These are phyloP conservation scores for Bradypus variegatus DNA, from an alignment of 2,797 vertebrate genomes.

Conservation along the genomic window DNA sequence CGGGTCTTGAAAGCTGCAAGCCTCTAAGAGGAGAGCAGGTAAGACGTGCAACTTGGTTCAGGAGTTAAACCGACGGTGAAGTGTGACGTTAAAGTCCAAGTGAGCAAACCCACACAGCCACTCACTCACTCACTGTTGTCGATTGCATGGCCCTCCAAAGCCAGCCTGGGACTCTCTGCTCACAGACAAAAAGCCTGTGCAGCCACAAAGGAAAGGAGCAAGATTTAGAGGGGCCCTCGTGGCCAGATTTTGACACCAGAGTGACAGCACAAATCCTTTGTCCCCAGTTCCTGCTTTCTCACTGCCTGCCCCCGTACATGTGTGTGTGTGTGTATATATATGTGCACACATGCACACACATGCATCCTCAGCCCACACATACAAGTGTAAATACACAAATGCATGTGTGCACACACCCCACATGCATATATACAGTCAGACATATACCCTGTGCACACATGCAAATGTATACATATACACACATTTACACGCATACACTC, in stretches of 20 bases:
- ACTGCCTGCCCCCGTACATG: neutral
- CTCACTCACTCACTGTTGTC: fast-evolving
- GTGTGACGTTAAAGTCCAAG: neutral
- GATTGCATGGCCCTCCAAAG: fast-evolving
- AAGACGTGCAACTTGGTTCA: fast-evolving
- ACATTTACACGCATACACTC: no score
- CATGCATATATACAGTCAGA: neutral
- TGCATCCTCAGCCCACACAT: neutral
- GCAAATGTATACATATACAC: fast-evolving
- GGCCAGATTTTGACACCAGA: constrained; percentile 25
- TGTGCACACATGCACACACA: neutral
- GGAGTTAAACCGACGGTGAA: fast-evolving
- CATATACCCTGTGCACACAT: neutral
- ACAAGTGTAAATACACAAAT: neutral
- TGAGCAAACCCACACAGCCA: fast-evolving
- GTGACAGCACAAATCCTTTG: neutral
- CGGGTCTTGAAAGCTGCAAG: neutral
- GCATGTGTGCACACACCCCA: neutral
- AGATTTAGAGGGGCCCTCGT: constrained; percentile 1
- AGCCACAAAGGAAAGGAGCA: constrained; percentile 48
- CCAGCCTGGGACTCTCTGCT: fast-evolving
- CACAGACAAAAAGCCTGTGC: fast-evolving
- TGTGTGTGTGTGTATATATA: neutral
- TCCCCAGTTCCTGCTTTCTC: neutral
- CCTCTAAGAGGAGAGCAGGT: neutral